Percentiles rank a stretch among this genome's conserved stretches.
These are phyloP conservation scores for Cuculus canorus DNA, from an alignment of 2,797 vertebrate genomes.

Conservation along the genomic window DNA sequence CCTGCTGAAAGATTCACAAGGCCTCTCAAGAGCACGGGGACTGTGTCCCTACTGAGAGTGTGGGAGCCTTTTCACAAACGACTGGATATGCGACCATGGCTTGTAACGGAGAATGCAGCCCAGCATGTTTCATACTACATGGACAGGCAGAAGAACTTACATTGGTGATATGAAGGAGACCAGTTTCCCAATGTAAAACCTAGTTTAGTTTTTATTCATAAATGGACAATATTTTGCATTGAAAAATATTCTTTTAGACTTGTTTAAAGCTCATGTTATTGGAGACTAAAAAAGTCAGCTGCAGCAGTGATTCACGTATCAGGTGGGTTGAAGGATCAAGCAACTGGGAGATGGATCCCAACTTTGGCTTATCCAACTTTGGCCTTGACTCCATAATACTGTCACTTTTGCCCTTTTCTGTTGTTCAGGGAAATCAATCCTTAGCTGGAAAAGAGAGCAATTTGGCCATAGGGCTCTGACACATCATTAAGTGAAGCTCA, in stretches of 20 bases:
- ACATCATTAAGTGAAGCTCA: neutral
- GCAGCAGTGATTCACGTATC: neutral
- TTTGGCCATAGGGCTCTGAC: neutral
- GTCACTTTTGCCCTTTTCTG: neutral
- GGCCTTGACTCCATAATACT: neutral
- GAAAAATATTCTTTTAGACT: neutral
- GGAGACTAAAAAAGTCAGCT: neutral
- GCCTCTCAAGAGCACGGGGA: neutral
- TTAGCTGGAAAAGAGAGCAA: neutral
- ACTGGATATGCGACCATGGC: neutral
- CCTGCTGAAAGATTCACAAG: neutral
- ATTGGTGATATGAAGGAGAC: neutral
- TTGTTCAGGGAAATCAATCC: neutral
- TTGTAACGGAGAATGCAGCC: neutral
- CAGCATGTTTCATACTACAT: neutral
- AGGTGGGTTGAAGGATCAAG: neutral
- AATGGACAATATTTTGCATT: neutral
- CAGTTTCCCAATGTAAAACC: neutral
- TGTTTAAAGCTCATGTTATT: neutral
- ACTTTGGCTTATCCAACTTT: neutral
- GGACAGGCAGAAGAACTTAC: neutral
- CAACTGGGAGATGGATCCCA: neutral
- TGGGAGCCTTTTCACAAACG: neutral
- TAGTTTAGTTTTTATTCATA: neutral
- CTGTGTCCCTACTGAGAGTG: rapidly evolving